phyloP scores from a whole-genome alignment of 2,888 invertebrate genomes.

The Loripinus fragilis region DNA sequence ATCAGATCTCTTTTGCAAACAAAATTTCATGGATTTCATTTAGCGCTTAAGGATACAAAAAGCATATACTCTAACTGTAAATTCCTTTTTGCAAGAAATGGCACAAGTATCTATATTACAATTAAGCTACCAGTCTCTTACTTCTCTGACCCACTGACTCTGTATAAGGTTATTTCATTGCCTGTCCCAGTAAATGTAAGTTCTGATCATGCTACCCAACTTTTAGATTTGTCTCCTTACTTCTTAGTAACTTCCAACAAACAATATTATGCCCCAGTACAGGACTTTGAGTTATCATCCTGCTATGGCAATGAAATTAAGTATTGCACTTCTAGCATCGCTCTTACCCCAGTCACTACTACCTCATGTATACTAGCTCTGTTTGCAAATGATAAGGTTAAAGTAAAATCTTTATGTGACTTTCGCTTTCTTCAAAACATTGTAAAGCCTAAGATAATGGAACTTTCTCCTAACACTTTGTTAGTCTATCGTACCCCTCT shows the following conservation, averaged over 20 bases:
- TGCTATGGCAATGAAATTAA: not conserved
- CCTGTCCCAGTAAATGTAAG: not conserved
- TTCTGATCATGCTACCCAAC: not conserved
- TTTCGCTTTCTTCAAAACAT: not conserved
- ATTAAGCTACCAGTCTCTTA: not conserved
- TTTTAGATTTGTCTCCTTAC: slow-evolving; percentile 7
- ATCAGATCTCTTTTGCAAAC: slow-evolving; percentile 26
- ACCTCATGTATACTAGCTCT: not conserved
- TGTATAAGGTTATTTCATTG: not conserved
- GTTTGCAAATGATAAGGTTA: not conserved
- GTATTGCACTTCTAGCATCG: not conserved
- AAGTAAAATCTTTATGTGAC: not conserved
- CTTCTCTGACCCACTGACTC: not conserved
- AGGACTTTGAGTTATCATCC: not conserved
- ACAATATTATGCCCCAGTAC: not conserved
- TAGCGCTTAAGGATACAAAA: not conserved
- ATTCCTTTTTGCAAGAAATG: slow-evolving; percentile 37
- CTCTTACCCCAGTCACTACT: not conserved
- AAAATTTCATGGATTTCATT: slow-evolving; percentile 34
- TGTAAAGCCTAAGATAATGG: not conserved
- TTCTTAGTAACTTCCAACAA: slow-evolving; percentile 7
- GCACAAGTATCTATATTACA: not conserved
- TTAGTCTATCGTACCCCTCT: not conserved
- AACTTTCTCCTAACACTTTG: not conserved
- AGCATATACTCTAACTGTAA: slow-evolving; percentile 27